Base-by-base conservation (phyloP, 37 sponge, comb jelly and placozoan species). In the Eunapius fragilis region DNA sequence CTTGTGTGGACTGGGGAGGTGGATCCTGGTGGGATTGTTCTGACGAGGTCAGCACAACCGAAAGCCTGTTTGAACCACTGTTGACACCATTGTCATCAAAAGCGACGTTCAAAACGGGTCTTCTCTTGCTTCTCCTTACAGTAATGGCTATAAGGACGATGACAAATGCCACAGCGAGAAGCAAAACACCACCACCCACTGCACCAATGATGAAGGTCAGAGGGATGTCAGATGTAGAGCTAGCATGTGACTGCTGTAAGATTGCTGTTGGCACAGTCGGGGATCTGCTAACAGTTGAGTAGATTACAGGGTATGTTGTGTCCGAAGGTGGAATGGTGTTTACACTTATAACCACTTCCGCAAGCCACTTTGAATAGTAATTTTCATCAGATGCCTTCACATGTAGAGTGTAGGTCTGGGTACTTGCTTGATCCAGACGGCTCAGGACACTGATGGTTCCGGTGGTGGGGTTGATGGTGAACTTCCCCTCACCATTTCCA, bases 361-460 rank as follows among this genome's bases (percentile, higher is more conserved):
- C 58, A 17, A 17, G 58, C 58, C 58, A 58, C 58, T 58, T 58
- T 10, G 58, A 58, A 19, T 58, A 58, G 58, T 19, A 58, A 12
- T 11, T 58, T 4, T 13, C 17, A 45, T 78, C 86, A 17, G 48
- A 35, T 0, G 41, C 79, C 27, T 67, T 31, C 2, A 78, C 71
- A 38, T 68, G 23, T 37, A 86, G 47, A 73, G 70, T 67, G 79
- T 69, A 86, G 23, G 35, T 26, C 24, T 67, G 30, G 24, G 31
- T 37, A 30, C 22, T 27, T 77, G 76, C 78, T 27, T 70, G 70
- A 31, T 85, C 86, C 68, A 79, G 41, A 0, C 11, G 25, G 4
- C 0, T 31, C 49, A 5, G 34, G 2, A 50, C 36, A n/a, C 25
- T 23, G n/a, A 86, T 37, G 25, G 27, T 68, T 78, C 86, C 86